phyloP scores from a whole-genome alignment of 1,140 invertebrate genomes.

The Zaprionus inermis region DNA sequence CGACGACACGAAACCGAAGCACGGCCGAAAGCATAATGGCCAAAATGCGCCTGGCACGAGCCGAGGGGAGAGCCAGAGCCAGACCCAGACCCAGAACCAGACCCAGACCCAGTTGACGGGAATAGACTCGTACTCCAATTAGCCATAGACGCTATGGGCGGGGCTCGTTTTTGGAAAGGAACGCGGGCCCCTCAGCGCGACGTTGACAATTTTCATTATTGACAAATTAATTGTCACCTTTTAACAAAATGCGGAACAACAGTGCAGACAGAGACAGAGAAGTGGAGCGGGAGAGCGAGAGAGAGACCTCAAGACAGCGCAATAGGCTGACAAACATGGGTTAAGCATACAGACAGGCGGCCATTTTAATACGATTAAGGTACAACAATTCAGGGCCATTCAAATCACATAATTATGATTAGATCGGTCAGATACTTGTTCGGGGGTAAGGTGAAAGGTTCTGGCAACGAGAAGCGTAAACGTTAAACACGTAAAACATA shows the following conservation, averaged over 20 bases:
- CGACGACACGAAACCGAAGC: constrained; percentile 28
- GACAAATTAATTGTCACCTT: constrained; percentile 83
- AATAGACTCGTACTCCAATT: constrained; percentile 23
- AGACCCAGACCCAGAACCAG: background rate
- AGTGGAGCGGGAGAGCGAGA: background rate
- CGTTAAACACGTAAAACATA: constrained; percentile 76
- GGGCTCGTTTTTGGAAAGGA: too few relatives aligned
- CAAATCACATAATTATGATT: constrained; percentile 80
- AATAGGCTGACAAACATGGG: constrained; percentile 5
- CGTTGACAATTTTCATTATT: constrained; percentile 74
- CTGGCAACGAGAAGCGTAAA: constrained; percentile 62
- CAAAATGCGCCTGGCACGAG: constrained; percentile 52
- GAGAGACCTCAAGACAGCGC: constrained; percentile 19
- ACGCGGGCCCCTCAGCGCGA: constrained; percentile 9
- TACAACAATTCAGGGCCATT: constrained; percentile 51
- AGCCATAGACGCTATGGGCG: constrained; percentile 3
- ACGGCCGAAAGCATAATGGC: constrained; percentile 46
- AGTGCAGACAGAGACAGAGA: background rate
- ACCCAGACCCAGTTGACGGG: constrained; percentile 1
- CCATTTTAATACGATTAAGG: constrained; percentile 74
- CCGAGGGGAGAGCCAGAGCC: constrained; percentile 6
- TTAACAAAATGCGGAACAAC: constrained; percentile 73
- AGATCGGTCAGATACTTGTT: constrained; percentile 45
- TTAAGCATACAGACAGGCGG: constrained; percentile 14
- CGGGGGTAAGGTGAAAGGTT: background rate